A percentile compares a stretch with the other conserved stretches of the same genome.
Conservation (phyloP, 2,888 invertebrate species). For the Plebejus melissa region DNA sequence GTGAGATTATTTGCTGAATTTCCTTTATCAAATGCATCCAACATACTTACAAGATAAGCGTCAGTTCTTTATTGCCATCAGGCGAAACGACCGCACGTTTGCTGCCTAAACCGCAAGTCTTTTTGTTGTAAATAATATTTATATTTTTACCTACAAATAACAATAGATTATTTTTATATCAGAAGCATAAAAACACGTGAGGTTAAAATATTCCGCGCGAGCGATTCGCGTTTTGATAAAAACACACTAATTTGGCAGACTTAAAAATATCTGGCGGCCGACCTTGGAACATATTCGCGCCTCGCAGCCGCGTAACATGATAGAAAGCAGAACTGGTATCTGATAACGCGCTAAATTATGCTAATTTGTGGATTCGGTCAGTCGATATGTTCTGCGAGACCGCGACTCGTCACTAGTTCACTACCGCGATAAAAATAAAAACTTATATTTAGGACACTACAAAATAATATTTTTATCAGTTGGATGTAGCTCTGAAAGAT, state of each 20-base stretch:
- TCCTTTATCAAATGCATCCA: no score
- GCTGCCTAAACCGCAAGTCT: not conserved
- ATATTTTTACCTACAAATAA: not conserved
- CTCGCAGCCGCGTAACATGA: conserved; percentile 25
- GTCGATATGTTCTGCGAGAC: not conserved
- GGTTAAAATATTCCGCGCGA: conserved; percentile 11
- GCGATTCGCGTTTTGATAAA: conserved; percentile 15
- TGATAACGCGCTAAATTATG: conserved; percentile 24
- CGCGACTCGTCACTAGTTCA: not conserved
- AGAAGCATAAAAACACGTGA: conserved; percentile 1
- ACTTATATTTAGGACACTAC: not conserved
- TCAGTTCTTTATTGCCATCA: no score
- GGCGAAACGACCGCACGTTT: not conserved
- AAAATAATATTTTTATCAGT: not conserved
- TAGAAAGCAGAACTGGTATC: conserved; percentile 22
- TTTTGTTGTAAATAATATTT: not conserved
- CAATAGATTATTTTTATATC: conserved; percentile 2
- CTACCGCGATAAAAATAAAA: not conserved
- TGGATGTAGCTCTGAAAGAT: not conserved
- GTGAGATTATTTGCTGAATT: not conserved
- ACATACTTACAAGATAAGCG: no score
- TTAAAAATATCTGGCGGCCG: conserved; percentile 12
- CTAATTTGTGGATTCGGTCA: conserved; percentile 18
- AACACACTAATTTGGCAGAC: conserved; percentile 21
- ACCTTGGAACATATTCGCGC: conserved; percentile 25